These are phyloP conservation scores for Melinopterus prodromus DNA, from an alignment of 2,888 invertebrate species.

Conservation along the genomic window DNA sequence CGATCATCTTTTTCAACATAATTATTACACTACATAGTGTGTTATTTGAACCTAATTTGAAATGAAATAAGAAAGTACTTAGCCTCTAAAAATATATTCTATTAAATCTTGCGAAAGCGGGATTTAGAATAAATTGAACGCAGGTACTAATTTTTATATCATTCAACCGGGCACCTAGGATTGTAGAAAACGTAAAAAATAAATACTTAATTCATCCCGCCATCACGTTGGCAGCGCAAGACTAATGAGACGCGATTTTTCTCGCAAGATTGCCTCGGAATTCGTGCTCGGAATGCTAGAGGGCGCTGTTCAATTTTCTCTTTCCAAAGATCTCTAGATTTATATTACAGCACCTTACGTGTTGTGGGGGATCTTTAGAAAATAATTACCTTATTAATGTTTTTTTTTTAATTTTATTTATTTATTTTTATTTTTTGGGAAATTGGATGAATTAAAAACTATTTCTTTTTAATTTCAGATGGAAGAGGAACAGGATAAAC, in stretches of 20 bases:
- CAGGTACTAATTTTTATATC: too few species aligned
- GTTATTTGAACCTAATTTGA: too few species aligned
- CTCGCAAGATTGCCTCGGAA: slow-evolving; percentile 27
- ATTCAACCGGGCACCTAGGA: too few species aligned
- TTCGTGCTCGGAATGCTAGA: neutral
- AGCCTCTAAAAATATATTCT: too few species aligned
- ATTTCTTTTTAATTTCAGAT: slow-evolving; percentile 49
- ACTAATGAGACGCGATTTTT: slow-evolving; percentile 35
- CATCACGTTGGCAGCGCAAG: slow-evolving; percentile 22
- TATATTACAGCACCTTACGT: neutral
- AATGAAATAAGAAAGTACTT: too few species aligned
- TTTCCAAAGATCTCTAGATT: neutral
- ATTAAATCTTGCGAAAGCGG: too few species aligned
- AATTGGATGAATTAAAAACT: neutral
- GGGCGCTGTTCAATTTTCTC: neutral
- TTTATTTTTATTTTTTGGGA: too few species aligned
- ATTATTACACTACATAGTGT: too few species aligned
- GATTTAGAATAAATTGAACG: too few species aligned
- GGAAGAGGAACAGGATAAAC: slow-evolving; percentile 47
- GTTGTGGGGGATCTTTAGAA: slow-evolving; percentile 7
- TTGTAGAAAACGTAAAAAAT: slow-evolving; percentile 18
- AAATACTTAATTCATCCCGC: slow-evolving; percentile 21
- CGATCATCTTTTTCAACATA: too few species aligned
- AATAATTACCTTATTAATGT: neutral
- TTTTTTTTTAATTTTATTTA: neutral